Evolutionary conservation across 2,113 vertebrate genomes (phyloP).

Genomic region (Urocolius indicus): DNA sequence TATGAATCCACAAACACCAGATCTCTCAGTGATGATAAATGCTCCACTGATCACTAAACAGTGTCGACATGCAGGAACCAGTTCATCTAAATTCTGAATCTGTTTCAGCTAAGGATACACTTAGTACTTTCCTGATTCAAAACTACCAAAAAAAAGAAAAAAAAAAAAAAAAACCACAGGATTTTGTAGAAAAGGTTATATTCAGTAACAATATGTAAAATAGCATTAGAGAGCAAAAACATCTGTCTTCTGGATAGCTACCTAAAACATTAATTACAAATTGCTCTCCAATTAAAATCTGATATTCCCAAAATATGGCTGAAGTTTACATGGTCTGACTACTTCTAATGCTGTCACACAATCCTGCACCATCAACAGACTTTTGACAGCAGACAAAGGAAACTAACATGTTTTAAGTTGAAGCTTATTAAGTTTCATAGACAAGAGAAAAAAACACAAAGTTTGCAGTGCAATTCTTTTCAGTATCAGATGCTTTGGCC

Average conservation of each 20-base stretch:
- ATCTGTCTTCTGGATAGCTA: neutral
- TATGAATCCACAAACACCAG: neutral
- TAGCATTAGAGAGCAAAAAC: neutral
- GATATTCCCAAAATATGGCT: neutral
- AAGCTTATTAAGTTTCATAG: neutral
- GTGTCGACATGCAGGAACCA: neutral
- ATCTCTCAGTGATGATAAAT: neutral
- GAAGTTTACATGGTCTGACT: neutral
- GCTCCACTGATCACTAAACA: neutral
- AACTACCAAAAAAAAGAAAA: neutral
- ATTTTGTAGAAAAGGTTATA: neutral
- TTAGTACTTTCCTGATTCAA: neutral
- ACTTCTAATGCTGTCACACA: neutral
- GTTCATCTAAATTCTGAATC: neutral
- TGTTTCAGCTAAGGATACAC: neutral
- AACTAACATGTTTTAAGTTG: rapidly evolving
- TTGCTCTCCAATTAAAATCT: neutral
- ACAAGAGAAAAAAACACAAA: neutral
- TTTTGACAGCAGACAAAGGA: neutral
- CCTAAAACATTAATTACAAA: neutral
- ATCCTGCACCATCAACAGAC: neutral
- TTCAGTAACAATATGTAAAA: neutral
- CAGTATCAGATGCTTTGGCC: neutral
- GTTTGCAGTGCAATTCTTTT: neutral
- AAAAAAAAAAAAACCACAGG: neutral